A percentile compares a stretch with the other conserved stretches of the same genome.
phyloP scores from a whole-genome alignment of 2,113 vertebrate species.

The Melierax canorus region DNA sequence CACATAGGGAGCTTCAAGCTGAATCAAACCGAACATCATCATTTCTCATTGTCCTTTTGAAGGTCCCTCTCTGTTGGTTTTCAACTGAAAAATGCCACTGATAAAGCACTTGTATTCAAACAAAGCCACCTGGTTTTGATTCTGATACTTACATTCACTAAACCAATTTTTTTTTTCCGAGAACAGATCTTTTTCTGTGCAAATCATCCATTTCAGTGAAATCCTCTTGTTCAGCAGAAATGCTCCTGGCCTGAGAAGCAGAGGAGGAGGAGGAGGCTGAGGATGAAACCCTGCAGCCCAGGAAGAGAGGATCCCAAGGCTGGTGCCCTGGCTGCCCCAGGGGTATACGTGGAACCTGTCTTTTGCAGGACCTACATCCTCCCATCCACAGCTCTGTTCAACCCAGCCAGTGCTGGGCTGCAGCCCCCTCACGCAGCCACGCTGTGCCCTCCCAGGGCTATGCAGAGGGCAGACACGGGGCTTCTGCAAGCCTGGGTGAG shows the following conservation, averaged over 20 bases:
- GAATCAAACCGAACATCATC: neutral
- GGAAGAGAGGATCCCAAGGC: neutral
- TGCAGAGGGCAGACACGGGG: too few species aligned
- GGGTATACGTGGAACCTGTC: too few species aligned
- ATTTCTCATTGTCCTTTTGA: neutral
- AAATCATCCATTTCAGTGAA: neutral
- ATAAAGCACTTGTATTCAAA: neutral
- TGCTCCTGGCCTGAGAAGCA: neutral
- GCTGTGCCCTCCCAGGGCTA: neutral
- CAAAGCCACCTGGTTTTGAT: neutral
- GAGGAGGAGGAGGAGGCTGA: neutral
- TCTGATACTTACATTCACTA: neutral
- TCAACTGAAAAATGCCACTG: neutral
- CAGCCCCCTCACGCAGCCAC: rapidly evolving
- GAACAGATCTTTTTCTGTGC: neutral
- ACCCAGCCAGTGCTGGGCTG: neutral
- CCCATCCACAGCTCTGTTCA: neutral
- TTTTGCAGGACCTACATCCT: neutral
- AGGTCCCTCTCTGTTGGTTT: neutral
- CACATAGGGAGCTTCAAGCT: neutral
- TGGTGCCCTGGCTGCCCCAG: neutral
- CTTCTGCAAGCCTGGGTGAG: neutral
- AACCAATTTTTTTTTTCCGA: rapidly evolving
- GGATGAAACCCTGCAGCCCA: neutral
- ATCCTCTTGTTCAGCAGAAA: neutral